Conservation (phyloP, 2,888 invertebrate genomes). For the Hypena proboscidalis region DNA sequence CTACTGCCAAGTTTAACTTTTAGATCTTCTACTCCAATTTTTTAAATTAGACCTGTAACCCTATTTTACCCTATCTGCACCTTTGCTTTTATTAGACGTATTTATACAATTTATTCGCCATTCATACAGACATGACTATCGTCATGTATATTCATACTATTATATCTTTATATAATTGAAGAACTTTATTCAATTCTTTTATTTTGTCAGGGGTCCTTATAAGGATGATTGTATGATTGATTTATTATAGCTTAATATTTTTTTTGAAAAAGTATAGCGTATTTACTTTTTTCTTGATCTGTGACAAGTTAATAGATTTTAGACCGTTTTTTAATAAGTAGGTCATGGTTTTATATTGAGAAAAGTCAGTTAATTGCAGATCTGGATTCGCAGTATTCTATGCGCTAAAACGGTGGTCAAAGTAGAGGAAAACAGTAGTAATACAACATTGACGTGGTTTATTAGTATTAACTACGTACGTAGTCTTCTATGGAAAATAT, state of each 20-base stretch:
- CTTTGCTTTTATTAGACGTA: conserved; percentile 17
- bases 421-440: conserved; percentile 39
- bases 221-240: conserved; percentile 37
- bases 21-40: not conserved
- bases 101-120: conserved; percentile 28
- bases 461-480: conserved; percentile 7
- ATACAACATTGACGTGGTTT: conserved; percentile 41
- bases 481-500: conserved; percentile 16
- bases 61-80: conserved; percentile 9
- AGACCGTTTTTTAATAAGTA: not conserved
- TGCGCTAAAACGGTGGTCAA: conserved; percentile 43
- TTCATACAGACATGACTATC: conserved; percentile 18
- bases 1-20: conserved; percentile 5
- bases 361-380: too few relatives aligned
- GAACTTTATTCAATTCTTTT: conserved; percentile 33
- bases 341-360: conserved; percentile 1
- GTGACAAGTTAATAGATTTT: conserved; percentile 4
- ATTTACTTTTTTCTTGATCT: not conserved
- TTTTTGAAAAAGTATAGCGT: conserved; percentile 1
- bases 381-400: conserved; percentile 41
- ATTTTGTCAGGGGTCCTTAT: conserved; percentile 25
- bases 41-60: conserved; percentile 3
- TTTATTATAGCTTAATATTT: conserved; percentile 14
- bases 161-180: conserved; percentile 31
- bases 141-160: conserved; percentile 39